Conservation (phyloP, 2,113 vertebrate genomes). For the Puntigrus tetrazona region DNA sequence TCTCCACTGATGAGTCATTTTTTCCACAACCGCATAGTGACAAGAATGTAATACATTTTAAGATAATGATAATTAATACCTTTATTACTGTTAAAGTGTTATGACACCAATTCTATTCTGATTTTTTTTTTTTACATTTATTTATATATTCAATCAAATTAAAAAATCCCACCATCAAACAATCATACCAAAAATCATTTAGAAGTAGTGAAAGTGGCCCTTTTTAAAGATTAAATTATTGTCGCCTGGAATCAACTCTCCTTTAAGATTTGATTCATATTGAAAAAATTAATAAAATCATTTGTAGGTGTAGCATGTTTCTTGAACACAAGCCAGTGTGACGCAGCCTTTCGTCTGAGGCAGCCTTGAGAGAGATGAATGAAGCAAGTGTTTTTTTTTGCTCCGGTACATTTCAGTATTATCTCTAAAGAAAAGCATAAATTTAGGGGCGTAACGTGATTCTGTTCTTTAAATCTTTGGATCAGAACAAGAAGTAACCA, state of each 20-base stretch:
- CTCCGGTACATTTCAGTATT: not conserved
- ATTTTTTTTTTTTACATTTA: not conserved
- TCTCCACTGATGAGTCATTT: not conserved
- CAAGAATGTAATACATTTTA: not conserved
- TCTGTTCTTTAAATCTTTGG: not conserved
- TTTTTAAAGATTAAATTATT: not conserved
- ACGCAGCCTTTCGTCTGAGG: not conserved
- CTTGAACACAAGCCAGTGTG: not conserved
- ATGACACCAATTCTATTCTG: not conserved
- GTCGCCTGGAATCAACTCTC: not conserved
- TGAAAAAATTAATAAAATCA: not conserved
- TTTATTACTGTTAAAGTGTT: not conserved
- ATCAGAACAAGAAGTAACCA: not conserved
- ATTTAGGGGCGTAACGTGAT: not conserved
- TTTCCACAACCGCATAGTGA: not conserved
- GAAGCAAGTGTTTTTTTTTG: not conserved
- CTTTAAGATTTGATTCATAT: not conserved
- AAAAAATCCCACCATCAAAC: not conserved
- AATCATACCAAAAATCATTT: not conserved
- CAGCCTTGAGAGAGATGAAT: constrained; percentile 7
- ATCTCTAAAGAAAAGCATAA: not conserved
- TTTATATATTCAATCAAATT: no score
- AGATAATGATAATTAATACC: not conserved
- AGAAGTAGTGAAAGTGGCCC: not conserved
- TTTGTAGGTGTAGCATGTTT: not conserved